A percentile compares a stretch with the other conserved stretches of the same genome.
These are phyloP conservation scores for Ciconia maguari DNA, from an alignment of 2,113 vertebrate species.

Conservation along the genomic window DNA sequence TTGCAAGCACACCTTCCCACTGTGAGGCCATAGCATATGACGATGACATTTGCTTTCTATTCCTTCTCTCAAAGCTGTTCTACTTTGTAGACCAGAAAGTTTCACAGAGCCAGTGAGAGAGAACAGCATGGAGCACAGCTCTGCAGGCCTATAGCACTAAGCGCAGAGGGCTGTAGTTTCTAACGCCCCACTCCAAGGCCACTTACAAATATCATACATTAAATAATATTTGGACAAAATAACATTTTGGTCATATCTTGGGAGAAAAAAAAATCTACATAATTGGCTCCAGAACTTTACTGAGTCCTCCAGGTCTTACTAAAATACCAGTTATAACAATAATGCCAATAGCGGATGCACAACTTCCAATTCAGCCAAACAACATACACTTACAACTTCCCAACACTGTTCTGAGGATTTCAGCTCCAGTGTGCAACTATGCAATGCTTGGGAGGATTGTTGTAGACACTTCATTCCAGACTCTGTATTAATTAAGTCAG, in stretches of 20 bases:
- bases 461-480: not conserved
- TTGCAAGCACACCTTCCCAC: not conserved
- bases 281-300: not conserved
- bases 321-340: not conserved
- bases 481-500: not conserved
- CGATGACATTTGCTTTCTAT: not conserved
- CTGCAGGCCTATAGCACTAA: not conserved
- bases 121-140: not conserved
- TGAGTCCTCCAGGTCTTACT: not conserved
- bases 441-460: not conserved
- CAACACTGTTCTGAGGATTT: not conserved
- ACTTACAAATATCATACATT: not conserved
- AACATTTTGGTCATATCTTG: not conserved
- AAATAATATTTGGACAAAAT: not conserved
- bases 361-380: not conserved
- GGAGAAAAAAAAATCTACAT: not conserved
- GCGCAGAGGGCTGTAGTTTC: not conserved
- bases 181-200: not conserved
- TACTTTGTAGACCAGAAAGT: not conserved
- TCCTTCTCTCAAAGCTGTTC: not conserved
- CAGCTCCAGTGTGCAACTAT: not conserved
- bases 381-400: accelerated
- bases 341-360: not conserved
- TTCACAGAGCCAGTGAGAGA: not conserved
- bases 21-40: not conserved